A percentile compares a stretch with the other conserved stretches of the same genome.
Conservation (phyloP, 2,888 invertebrate genomes). For the Trisateles emortualis region DNA sequence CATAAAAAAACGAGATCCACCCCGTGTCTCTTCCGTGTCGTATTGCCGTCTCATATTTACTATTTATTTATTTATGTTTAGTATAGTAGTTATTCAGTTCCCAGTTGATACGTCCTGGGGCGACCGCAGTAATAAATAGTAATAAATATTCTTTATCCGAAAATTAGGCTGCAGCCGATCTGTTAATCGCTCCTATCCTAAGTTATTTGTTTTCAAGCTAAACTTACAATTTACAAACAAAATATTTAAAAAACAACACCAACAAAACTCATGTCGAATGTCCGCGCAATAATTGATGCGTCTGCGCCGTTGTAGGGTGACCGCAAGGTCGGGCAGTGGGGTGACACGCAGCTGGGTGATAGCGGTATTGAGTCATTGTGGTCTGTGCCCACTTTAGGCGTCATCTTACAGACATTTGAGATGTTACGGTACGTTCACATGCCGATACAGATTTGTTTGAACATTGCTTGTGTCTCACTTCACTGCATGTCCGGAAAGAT, state of each 20-base stretch:
- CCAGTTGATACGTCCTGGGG: too few relatives aligned
- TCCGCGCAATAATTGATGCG: constrained; percentile 45
- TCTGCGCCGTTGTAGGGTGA: constrained; percentile 48
- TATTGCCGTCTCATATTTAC: too few relatives aligned
- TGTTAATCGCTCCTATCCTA: too few relatives aligned
- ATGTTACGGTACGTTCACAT: constrained; percentile 6
- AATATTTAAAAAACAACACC: not conserved
- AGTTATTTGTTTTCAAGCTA: too few relatives aligned
- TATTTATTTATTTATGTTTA: too few relatives aligned
- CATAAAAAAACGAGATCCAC: too few relatives aligned
- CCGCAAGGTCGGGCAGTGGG: constrained; percentile 57
- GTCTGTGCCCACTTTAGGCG: constrained; percentile 24
- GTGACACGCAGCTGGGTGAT: constrained; percentile 50
- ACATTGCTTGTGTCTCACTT: not conserved
- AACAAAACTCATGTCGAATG: constrained; percentile 10
- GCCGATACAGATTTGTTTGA: not conserved
- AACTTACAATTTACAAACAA: too few relatives aligned
- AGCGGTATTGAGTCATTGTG: constrained; percentile 51
- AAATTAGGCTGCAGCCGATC: too few relatives aligned
- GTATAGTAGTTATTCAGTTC: too few relatives aligned
- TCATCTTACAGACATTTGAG: constrained; percentile 35
- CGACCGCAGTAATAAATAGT: too few relatives aligned
- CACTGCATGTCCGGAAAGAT: not conserved
- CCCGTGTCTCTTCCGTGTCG: too few relatives aligned
- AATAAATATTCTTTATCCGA: too few relatives aligned